Conservation (phyloP, 1,140 invertebrate genomes). For the Brachystomella parvula region DNA sequence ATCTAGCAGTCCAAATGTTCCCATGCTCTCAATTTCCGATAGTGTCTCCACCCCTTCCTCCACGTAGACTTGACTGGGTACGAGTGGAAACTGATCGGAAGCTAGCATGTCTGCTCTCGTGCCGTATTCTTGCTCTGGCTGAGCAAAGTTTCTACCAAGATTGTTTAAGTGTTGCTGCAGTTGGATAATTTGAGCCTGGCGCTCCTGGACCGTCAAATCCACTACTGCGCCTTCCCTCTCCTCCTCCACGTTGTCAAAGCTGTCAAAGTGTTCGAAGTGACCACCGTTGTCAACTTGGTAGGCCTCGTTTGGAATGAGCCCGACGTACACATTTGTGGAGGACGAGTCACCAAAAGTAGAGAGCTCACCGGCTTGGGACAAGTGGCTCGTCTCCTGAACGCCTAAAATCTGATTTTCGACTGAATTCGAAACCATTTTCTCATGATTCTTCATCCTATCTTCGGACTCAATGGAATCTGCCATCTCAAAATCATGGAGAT, state of each 20-base stretch:
- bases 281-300: neutral
- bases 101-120: constrained; percentile 8
- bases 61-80: neutral
- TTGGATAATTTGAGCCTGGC: constrained; percentile 8
- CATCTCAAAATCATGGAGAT: neutral
- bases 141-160: neutral
- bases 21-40: constrained; percentile 19
- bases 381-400: neutral
- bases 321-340: neutral
- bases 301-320: neutral
- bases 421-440: constrained; percentile 1
- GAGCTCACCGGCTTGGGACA: neutral
- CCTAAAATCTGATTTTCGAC: neutral
- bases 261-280: constrained; percentile 10
- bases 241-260: neutral
- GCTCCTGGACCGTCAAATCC: constrained; percentile 1
- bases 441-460: neutral
- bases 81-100: neutral
- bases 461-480: neutral
- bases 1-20: neutral
- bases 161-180: constrained; percentile 4
- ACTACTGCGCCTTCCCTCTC: neutral
- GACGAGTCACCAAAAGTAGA: neutral
- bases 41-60: constrained; percentile 21
- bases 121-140: constrained; percentile 1